Evolutionary conservation across 2,888 invertebrate genomes (phyloP).

Genomic region (Bruchidius siliquastri): DNA sequence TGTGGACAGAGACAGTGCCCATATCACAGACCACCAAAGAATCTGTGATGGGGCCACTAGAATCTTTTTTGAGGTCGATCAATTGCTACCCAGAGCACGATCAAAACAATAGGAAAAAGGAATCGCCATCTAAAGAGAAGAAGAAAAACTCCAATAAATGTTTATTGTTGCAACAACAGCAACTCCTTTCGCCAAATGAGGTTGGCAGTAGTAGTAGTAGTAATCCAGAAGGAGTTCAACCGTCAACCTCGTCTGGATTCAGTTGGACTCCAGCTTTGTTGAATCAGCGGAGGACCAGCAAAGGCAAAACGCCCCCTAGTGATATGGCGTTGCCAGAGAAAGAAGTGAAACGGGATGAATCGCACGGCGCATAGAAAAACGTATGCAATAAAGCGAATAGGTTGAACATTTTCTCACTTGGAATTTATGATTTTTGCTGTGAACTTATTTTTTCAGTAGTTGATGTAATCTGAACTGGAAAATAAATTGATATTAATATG

Average conservation of each 20-base stretch:
- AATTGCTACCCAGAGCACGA: conserved; percentile 44
- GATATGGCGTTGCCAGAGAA: conserved; percentile 40
- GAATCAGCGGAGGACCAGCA: conserved; percentile 32
- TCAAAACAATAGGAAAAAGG: conserved; percentile 27
- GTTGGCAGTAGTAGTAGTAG: conserved; percentile 15
- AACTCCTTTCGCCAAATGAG: conserved; percentile 23
- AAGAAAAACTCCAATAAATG: conserved; percentile 18
- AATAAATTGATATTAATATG: not conserved
- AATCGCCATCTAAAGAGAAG: conserved; percentile 21
- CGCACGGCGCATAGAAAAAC: conserved; percentile 29
- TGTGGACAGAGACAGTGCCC: conserved; percentile 38
- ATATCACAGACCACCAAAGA: conserved; percentile 34
- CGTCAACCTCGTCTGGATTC: conserved; percentile 31
- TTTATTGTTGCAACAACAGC: conserved; percentile 20
- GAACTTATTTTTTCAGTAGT: not conserved
- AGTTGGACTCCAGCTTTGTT: conserved; percentile 46
- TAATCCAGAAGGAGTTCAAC: conserved; percentile 23
- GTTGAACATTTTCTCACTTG: not conserved
- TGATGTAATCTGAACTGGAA: not conserved
- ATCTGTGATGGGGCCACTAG: conserved; percentile 42
- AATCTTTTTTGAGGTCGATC: conserved; percentile 42
- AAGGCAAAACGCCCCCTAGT: conserved; percentile 26
- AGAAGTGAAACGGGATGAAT: conserved; percentile 31
- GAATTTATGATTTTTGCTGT: not conserved
- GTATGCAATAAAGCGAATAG: not conserved